Conservation (phyloP, 2,113 vertebrate genomes). For the Scolopax mira region DNA sequence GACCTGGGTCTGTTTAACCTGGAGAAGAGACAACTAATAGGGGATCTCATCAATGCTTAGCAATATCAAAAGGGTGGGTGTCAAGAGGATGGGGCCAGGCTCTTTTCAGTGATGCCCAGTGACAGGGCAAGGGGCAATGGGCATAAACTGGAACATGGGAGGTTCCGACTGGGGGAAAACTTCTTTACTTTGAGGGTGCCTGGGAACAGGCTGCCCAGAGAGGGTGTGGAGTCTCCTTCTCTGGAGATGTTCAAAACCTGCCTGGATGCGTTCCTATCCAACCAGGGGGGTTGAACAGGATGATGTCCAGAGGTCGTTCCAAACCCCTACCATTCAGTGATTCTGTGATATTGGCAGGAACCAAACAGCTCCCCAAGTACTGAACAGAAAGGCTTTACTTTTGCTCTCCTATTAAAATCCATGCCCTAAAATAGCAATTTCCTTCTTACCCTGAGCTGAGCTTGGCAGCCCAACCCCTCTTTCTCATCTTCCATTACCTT, state of each 20-base stretch:
- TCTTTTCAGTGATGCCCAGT: background rate
- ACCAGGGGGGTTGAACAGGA: background rate
- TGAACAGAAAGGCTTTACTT: background rate
- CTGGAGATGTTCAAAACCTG: background rate
- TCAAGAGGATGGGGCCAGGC: background rate
- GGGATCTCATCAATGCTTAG: background rate
- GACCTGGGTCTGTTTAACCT: background rate
- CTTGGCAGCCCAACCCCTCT: background rate
- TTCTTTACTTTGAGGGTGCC: background rate
- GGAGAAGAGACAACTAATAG: background rate
- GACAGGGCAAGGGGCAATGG: background rate
- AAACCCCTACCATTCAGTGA: background rate
- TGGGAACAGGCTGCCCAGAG: background rate
- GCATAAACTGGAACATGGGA: background rate
- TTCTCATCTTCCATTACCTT: background rate
- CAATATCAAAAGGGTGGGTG: background rate
- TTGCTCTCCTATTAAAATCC: background rate
- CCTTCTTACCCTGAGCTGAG: fast-evolving
- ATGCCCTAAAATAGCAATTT: background rate
- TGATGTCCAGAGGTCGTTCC: background rate
- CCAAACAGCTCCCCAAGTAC: background rate
- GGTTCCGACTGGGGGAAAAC: background rate
- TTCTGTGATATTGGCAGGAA: background rate
- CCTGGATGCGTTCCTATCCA: background rate
- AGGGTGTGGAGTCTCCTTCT: background rate